Evolutionary conservation across 2,113 vertebrate species (phyloP).

Genomic region (Carettochelys insculpta): DNA sequence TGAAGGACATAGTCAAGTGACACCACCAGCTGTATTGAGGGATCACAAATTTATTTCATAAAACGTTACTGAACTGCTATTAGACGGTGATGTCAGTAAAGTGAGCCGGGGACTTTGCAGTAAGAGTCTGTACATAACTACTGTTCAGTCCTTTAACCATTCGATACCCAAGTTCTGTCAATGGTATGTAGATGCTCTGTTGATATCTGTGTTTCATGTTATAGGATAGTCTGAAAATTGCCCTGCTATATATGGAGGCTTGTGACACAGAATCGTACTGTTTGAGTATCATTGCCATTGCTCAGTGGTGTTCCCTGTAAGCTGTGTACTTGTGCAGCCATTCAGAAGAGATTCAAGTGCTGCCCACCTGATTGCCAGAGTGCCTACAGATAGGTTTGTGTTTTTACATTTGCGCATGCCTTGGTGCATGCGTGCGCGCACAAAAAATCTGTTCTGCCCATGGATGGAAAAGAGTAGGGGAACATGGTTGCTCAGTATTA

Average conservation of each 20-base stretch:
- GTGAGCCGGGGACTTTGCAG: neutral
- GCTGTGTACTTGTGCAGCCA: too few species aligned
- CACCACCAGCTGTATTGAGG: neutral
- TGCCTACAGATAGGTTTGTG: too few species aligned
- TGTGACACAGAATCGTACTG: neutral
- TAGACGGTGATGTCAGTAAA: neutral
- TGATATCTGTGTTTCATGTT: neutral
- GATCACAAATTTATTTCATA: neutral
- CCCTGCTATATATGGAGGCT: neutral
- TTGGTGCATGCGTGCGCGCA: too few species aligned
- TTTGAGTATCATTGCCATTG: neutral
- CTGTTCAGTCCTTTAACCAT: neutral
- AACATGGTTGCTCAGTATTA: neutral
- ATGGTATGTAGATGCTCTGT: neutral
- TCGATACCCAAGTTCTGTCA: neutral
- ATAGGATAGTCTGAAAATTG: neutral
- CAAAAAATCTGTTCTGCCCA: too few species aligned
- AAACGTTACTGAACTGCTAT: neutral
- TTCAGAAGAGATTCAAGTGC: too few species aligned
- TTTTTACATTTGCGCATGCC: too few species aligned
- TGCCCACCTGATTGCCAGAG: too few species aligned
- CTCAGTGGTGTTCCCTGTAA: too few species aligned
- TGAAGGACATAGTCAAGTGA: neutral
- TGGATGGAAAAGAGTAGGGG: too few species aligned
- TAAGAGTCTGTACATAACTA: neutral